Evolutionary conservation across 2,888 invertebrate species (phyloP), one percentile per base, ranked within the genome.

Genomic region (Melanchra persicariae): DNA sequence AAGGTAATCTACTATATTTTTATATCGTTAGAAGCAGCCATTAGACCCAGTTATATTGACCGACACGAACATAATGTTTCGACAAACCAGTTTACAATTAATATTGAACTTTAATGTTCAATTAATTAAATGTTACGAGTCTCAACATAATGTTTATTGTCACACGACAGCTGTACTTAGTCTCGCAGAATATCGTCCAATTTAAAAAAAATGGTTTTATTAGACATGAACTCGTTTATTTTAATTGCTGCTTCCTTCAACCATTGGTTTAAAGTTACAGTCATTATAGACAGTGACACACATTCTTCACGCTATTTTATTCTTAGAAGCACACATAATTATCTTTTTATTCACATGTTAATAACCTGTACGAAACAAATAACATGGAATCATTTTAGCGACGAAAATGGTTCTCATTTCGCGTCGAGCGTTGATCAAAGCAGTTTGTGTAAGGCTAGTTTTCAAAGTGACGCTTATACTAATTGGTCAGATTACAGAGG

Each of bases 401-500:
- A 87, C 88, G 87, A 90, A 91, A 91, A 92, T 91, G 92, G 90
- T 91, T 84, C 87, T 92, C 91, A 89, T 93, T 93, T 93, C 91
- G 87, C 85, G 85, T 82, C 81, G 83, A 80, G 75, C 73, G 82
- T 79, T 92, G 95, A 95, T 95, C 95, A 95, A 94, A 94, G 94
- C 82, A 84, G 76, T 85, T 81, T 82, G 82, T 87, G 86, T 85
- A 85, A 85, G 86, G 83, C 83, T 85, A 91, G 87, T 91, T 89
- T 87, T 89, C 89, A 87, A 91, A 91, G 87, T 92, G 94, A 94
- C 93, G 89, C 85, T 84, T 85, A 84, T 90, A 91, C 92, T 94
- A 93, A 95, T 95, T 94, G 91, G 90, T 93, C 89, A 85, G 89
- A 91, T 93, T 93, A 91, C 92, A 88, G 90, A 88, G 89, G 87